Evolutionary conservation across 2,888 invertebrate genomes (phyloP), one percentile per base, ranked within the genome.

Genomic region (Amiota minor): DNA sequence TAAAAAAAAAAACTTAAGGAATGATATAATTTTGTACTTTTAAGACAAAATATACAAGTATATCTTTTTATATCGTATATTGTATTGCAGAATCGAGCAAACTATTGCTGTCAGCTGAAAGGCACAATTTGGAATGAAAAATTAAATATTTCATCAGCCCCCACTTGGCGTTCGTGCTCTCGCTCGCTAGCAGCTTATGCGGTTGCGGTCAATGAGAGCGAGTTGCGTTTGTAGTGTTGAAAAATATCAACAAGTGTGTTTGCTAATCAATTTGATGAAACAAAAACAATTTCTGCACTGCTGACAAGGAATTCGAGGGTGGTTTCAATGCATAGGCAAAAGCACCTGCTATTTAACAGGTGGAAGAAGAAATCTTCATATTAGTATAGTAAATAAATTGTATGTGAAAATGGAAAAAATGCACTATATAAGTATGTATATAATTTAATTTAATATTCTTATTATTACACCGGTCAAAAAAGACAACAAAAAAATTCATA

Each of bases 91-190:
- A n/a, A 10, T 18, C 56, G 56, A 62, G 35, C 59, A 18, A 18
- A 47, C 67, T 4, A 10, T 2, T 50, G 67, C 50, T 67, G 67
- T 23, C 67, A 50, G 67, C 67, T 67, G 67, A 16, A 67, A 67
- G 50, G 67, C 50, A 67, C 50, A 50, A 50, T 20, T 18, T 50
- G 67, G 49, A 67, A 50, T 67, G 67, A 67, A 47, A 67, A n/a
- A 64, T 9, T n/a, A 46, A 47, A 65, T 47, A 35, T 11, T 62
- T 56, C 56, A 16, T 18, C 56, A 14, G 56, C 18, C n/a, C 35
- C 10, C 56, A 56, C 14, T 56, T 56, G 6, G 18, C 56, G 18
- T 16, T 16, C 16, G 56, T 18, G 50, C 53, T 8, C 12, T 50
- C 53, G 12, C 53, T 50, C 14, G 50, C 50, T 2, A n/a, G n/a